Base-by-base conservation (phyloP, 2,888 invertebrate species). In the Plagodis dolabraria region DNA sequence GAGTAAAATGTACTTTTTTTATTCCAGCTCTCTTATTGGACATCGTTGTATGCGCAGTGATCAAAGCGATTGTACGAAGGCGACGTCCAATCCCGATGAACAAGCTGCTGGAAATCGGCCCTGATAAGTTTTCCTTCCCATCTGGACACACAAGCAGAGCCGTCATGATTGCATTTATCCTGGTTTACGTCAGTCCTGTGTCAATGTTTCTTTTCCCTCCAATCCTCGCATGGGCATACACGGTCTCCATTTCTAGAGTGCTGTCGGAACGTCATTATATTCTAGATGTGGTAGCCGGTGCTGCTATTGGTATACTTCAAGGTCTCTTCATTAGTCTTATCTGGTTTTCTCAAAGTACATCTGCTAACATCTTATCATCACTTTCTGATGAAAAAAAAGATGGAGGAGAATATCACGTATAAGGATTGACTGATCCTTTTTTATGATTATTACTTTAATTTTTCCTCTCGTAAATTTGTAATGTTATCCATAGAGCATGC, bases 121-220 rank as follows among this genome's bases (percentile, higher is more conserved):
- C 98, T 0, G 98, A 98, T 85, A 96, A 97, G 75, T 99, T 96
- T 83, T 94, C 94, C 49, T 99, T 99, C 83, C 99, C 99, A 9
- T 99, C 99, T 0, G 99, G 99, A 0, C 99, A 99, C 84, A 95
- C 98, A 0, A 98, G 98, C 34, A 92, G 99, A 70, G 95, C 97
- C 0, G 94, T 96, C 5, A 94, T 96, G 80, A 91, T 99, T 33
- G 92, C 95, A 5, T 94, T 95, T 60, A 96, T 97, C 79, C 96
- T 98, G 66, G 92, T 94, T 5, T 88, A 93, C 63, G 75, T 96
- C 33, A 94, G 94, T 82, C 95, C 96, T 0, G 71, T 96, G 2
- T 89, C 95, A 0, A 74, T 94, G 6, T 70, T 96, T 53, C 94
- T 94, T 65, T 88, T 94, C 64, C 94, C 95, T 33, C 94, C 96